Percentiles rank a stretch among this genome's conserved stretches.
These are phyloP conservation scores for Psittacula derbiana DNA, from an alignment of 2,797 vertebrate genomes.

Conservation along the genomic window DNA sequence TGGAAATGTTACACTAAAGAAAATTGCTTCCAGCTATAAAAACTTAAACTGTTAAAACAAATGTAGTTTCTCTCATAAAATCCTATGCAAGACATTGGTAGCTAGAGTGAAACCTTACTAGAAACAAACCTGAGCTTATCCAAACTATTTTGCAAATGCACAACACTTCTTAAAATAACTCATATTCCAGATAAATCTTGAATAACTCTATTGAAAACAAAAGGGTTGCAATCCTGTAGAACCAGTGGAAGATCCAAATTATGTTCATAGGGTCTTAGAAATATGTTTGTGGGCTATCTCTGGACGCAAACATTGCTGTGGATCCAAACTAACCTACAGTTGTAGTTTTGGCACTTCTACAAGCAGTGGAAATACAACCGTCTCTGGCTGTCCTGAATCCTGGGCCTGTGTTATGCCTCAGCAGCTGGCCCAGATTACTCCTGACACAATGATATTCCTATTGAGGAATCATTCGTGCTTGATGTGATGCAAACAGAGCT, in stretches of 20 bases:
- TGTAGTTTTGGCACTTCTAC: background rate
- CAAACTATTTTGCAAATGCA: background rate
- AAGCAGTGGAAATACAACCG: background rate
- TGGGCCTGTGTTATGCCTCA: background rate
- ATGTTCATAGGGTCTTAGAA: background rate
- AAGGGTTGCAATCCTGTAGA: background rate
- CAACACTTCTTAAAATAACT: background rate
- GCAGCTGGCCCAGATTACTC: background rate
- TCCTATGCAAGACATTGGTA: background rate
- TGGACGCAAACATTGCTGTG: background rate
- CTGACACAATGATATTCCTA: background rate
- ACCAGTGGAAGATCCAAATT: background rate
- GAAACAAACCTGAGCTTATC: background rate
- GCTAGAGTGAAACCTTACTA: background rate
- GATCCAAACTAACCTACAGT: background rate
- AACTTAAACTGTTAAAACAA: conserved; percentile 55
- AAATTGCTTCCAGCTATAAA: conserved; percentile 65
- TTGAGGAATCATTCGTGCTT: background rate
- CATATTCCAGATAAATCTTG: background rate
- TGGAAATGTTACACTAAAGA: conserved; percentile 57
- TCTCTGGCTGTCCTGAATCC: background rate
- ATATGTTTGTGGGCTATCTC: background rate
- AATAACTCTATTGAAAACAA: background rate
- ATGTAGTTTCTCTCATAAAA: conserved; percentile 36
- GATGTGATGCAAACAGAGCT: background rate